These are phyloP conservation scores for Allacma fusca DNA, from an alignment of 2,888 invertebrate species.

Conservation along the genomic window DNA sequence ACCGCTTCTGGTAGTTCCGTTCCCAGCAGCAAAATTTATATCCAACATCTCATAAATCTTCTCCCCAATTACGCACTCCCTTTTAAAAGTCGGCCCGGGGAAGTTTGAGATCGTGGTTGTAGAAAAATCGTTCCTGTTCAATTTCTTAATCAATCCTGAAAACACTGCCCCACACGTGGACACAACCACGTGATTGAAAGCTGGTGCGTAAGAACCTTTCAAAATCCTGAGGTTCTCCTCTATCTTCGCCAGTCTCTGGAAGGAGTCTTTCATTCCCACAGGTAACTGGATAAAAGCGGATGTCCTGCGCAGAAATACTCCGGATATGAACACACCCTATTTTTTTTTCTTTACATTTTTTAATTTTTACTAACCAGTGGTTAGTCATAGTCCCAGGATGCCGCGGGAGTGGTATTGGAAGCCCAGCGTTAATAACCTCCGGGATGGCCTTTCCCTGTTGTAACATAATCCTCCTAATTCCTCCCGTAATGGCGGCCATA, in stretches of 20 bases:
- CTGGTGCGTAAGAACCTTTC: slow-evolving; percentile 50
- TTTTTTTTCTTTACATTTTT: too few species aligned
- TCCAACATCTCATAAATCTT: slow-evolving; percentile 42
- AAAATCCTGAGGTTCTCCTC: slow-evolving; percentile 46
- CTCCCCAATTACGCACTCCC: slow-evolving; percentile 15
- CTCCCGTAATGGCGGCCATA: slow-evolving; percentile 39
- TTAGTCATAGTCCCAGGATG: slow-evolving; percentile 46
- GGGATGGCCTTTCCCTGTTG: slow-evolving; percentile 36
- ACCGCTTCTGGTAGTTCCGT: slow-evolving; percentile 41
- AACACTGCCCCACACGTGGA: slow-evolving; percentile 54
- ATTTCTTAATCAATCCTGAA: slow-evolving; percentile 51
- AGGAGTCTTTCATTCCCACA: slow-evolving; percentile 48
- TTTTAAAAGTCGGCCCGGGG: slow-evolving; percentile 46
- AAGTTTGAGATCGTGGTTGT: slow-evolving; percentile 58
- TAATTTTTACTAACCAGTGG: too few species aligned
- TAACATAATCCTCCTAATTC: slow-evolving; percentile 43
- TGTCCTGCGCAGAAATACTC: too few species aligned
- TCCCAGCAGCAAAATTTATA: slow-evolving; percentile 46
- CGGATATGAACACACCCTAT: too few species aligned
- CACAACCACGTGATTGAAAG: slow-evolving; percentile 51
- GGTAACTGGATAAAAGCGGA: slow-evolving; percentile 53
- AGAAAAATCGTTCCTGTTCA: slow-evolving; percentile 51
- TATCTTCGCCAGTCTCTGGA: slow-evolving; percentile 47
- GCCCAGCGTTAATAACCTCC: slow-evolving; percentile 22
- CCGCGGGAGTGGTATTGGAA: slow-evolving; percentile 43